Conservation (phyloP, 1,140 invertebrate species). For the Bombus affinis region DNA sequence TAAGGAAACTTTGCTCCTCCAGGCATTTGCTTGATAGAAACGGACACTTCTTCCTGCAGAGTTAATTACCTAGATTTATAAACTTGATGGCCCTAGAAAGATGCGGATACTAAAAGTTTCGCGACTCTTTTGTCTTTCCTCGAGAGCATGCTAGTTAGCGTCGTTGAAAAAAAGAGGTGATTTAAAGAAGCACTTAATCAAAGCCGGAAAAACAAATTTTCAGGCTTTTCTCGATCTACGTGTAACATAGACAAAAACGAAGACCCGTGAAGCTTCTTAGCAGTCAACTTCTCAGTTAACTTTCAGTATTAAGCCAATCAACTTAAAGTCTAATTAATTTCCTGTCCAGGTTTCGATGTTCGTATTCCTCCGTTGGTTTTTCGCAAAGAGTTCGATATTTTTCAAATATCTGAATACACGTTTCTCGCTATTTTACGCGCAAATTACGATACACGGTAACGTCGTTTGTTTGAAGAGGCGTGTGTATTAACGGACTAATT, state of each 20-base stretch:
- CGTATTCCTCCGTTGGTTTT: background rate
- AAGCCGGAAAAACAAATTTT: constrained; percentile 6
- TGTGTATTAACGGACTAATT: no score
- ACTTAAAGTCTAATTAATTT: background rate
- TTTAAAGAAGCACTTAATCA: constrained; percentile 22
- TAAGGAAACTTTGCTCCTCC: background rate
- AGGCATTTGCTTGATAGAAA: constrained; percentile 19
- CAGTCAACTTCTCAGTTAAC: constrained; percentile 20
- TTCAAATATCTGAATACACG: background rate
- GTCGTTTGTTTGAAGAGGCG: no score
- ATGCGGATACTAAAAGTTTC: constrained; percentile 19
- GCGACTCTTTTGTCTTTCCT: constrained; percentile 13
- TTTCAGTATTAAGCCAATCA: background rate
- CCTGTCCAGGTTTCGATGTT: background rate
- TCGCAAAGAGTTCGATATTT: background rate
- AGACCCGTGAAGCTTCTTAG: background rate
- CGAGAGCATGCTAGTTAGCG: constrained; percentile 5
- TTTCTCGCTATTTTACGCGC: background rate
- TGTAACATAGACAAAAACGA: background rate
- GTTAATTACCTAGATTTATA: constrained; percentile 36
- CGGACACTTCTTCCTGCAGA: constrained; percentile 6
- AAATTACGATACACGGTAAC: no score
- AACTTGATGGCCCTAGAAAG: constrained; percentile 17
- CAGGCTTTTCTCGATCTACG: constrained; percentile 22
- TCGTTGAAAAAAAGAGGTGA: background rate